Conservation (phyloP, 2,797 vertebrate genomes). For the Cyprinella venusta region DNA sequence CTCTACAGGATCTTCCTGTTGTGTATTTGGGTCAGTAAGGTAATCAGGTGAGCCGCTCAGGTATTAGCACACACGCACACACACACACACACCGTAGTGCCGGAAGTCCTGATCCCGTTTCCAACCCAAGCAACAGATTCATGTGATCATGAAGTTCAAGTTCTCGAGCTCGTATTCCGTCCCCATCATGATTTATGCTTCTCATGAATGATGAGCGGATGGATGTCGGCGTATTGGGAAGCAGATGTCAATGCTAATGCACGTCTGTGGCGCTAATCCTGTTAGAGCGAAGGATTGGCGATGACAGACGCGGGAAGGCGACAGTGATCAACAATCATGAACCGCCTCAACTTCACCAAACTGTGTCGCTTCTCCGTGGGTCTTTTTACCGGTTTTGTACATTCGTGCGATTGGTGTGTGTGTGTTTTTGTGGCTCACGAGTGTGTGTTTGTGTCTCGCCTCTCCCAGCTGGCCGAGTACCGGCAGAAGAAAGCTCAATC, state of each 20-base stretch:
- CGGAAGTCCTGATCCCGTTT: background rate
- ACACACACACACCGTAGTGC: background rate
- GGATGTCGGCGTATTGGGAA: background rate
- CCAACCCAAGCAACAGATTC: background rate
- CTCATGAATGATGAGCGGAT: background rate
- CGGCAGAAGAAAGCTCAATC: conserved; percentile 89
- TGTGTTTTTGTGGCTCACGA: background rate
- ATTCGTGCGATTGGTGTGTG: background rate
- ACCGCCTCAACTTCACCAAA: conserved; percentile 67
- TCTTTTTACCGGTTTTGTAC: conserved; percentile 16
- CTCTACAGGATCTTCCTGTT: background rate
- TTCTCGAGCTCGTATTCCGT: background rate
- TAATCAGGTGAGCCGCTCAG: background rate
- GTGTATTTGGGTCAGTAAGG: background rate
- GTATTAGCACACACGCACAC: background rate
- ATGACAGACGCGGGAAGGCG: background rate
- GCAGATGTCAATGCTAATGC: background rate
- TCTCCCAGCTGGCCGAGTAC: conserved; percentile 89
- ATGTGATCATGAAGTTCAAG: background rate
- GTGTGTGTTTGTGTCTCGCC: conserved; percentile 9
- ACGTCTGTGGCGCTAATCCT: conserved; percentile 13
- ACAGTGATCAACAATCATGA: conserved; percentile 55
- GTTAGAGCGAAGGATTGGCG: background rate
- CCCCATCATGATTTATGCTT: background rate
- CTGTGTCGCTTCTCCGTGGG: conserved; percentile 68